Conservation (phyloP, 2,888 invertebrate genomes). For the Ypsolopha sequella region DNA sequence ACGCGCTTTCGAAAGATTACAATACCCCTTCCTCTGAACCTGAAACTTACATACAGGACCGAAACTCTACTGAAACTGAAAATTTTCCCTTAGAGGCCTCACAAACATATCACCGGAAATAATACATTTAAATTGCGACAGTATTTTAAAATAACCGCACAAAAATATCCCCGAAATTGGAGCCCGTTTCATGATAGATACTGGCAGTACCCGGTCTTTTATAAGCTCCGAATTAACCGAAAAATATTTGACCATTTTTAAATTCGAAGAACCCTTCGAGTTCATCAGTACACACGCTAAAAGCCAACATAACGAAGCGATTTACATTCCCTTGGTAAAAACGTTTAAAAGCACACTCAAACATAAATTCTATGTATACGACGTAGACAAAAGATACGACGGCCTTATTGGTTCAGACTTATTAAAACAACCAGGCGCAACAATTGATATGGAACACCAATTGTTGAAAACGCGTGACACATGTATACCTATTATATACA, state of each 20-base stretch:
- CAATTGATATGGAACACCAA: not conserved
- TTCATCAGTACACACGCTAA: not conserved
- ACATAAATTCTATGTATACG: constrained; percentile 7
- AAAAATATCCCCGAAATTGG: constrained; percentile 11
- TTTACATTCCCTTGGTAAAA: not conserved
- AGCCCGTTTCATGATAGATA: constrained; percentile 11
- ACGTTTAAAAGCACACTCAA: constrained; percentile 1
- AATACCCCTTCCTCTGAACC: too few species aligned
- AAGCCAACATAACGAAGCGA: not conserved
- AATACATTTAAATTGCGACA: not conserved
- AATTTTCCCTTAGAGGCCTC: not conserved
- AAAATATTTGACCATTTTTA: constrained; percentile 2
- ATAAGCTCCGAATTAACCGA: constrained; percentile 9
- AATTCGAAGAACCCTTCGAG: not conserved
- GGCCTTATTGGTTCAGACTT: constrained; percentile 7
- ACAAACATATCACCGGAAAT: not conserved
- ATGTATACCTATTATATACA: not conserved
- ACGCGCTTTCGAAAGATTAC: too few species aligned
- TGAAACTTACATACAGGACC: too few species aligned
- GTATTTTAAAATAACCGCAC: constrained; percentile 6
- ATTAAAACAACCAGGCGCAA: constrained; percentile 1
- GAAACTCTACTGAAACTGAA: not conserved
- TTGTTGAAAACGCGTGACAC: not conserved
- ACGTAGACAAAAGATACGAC: constrained; percentile 5
- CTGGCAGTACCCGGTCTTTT: constrained; percentile 11